Base-by-base conservation (phyloP, 2,888 invertebrate genomes). In the Dascillus cervinus region DNA sequence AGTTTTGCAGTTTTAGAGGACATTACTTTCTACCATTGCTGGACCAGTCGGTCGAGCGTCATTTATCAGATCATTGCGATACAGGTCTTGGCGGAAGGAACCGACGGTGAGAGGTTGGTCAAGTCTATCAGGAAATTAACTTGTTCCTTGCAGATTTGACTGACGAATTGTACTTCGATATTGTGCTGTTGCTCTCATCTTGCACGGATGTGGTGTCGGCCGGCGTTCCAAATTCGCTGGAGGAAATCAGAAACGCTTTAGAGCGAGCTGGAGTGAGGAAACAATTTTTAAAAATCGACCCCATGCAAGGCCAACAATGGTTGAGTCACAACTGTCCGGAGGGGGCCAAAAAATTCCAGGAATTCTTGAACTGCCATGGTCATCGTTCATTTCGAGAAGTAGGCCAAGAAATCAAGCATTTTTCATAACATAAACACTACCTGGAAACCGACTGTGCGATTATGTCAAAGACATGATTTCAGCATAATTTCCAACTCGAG, bases 171-270 rank as follows among this genome's bases (percentile, higher is more conserved):
- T 77, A 77, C 47, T 70, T 73, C 19, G 87, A 88, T 58, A 73
- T 86, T 24, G 75, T 80, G 0, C 51, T 70, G 13, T 58, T 89
- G 11, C 65, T 87, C 19, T 75, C 81, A 6, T 76, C 79, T 0
- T 81, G 81, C 45, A 62, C 63, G 1, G 73, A 79, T 39, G 80
- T 84, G 0, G 67, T 83, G 28, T 86, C 87, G 10, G 85, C 82
- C 0, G 83, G 86, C 53, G 77, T 89, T 46, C 78, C 55, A 28
- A 48, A 49, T 11, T 44, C 46, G 28, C 39, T 64, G 10, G 54
- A 61, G 43, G 37, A 48, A 26, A 58, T 64, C 6, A 52, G 58
- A 0, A 37, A 32, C 12, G 41, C 41, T 2, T 52, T 64, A 15
- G 43, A 46, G 10, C 43, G 51, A 4, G 37, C 44, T 13, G 69